Evolutionary conservation across 64 coral and sea anemone genomes (phyloP), one percentile per base, ranked within the genome.

Genomic region (Pocillopora damicornis): DNA sequence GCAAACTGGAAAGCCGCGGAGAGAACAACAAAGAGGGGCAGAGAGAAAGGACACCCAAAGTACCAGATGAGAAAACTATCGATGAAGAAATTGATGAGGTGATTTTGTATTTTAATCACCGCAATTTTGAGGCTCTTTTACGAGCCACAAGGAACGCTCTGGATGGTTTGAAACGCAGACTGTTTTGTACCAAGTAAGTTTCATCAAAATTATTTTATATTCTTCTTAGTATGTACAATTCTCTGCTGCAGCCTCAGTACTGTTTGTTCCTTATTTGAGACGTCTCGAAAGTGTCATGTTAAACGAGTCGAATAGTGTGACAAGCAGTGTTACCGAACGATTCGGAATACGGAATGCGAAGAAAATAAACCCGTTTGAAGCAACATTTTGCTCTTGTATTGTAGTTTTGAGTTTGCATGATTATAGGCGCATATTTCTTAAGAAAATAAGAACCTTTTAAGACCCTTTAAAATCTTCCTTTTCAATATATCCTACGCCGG

Each of bases 81-180:
- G 88, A 93, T 42, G 94, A 96, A 86, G 94, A 96, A 59, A 96
- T 96, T 22, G 94, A 93, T 81, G 94, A 96, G 38, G 77, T 96
- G 69, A 96, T 96, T 63, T 37, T 96, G 56, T 90, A 90, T 65
- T 96, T 96, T 63, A 96, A 96, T 89, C 94, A 96, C 1, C 90
- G 91, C 60, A 96, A 78, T 9, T 96, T 96, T 26, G 94, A 96
- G 74, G 94, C 94, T 17, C 68, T 96, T 71, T 72, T 96, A 15
- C 90, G 90, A 13, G 88, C 94, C 38, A 93, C 86, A 58, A 79
- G 94, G 83, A 96, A 93, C 75, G 91, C 94, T 6, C 22, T 96
- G 35, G 94, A 96, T 75, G 88, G 91, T 4, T 90, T 96, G 71
- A 96, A 96, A 38, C 91, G 94, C 30, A 82, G 94, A 63, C 82